Conservation (phyloP, 2,113 vertebrate genomes). For the Melanotaenia duboulayi region DNA sequence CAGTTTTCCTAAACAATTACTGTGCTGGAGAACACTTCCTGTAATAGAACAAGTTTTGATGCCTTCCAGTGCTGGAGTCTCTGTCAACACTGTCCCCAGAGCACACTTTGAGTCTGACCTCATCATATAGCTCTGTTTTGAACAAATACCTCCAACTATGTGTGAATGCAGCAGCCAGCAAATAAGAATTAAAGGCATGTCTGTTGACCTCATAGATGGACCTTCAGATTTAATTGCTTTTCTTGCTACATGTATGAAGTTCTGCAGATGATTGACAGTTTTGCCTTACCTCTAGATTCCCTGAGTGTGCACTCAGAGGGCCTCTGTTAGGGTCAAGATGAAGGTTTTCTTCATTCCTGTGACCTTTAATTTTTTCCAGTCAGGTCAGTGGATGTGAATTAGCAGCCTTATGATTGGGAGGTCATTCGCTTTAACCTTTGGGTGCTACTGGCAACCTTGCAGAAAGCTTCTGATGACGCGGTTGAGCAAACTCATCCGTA, state of each 20-base stretch:
- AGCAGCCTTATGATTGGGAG: neutral
- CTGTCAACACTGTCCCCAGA: neutral
- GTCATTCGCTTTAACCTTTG: conserved; percentile 17
- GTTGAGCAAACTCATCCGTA: neutral
- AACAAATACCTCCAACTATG: conserved; percentile 3
- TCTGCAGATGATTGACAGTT: conserved; percentile 20
- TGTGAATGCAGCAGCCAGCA: neutral
- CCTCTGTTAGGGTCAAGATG: conserved; percentile 19
- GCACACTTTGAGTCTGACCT: conserved; percentile 21
- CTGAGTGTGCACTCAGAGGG: conserved; percentile 17
- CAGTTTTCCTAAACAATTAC: neutral
- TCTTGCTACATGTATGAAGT: neutral
- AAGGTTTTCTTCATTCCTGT: neutral
- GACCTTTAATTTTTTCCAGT: conserved; percentile 3
- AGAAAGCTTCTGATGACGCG: neutral
- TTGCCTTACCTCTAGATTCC: conserved; percentile 31
- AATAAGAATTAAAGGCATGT: conserved; percentile 2
- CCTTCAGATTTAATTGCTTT: conserved; percentile 2
- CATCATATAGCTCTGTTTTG: conserved; percentile 5
- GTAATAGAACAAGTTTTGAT: conserved; percentile 51
- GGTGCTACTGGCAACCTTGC: neutral
- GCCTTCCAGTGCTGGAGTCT: conserved; percentile 15
- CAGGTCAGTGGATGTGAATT: conserved; percentile 1
- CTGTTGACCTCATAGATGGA: neutral
- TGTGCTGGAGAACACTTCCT: conserved; percentile 17